A percentile compares a stretch with the other conserved stretches of the same genome.
Evolutionary conservation across 2,888 invertebrate genomes (phyloP).

Genomic region (Empis livida): DNA sequence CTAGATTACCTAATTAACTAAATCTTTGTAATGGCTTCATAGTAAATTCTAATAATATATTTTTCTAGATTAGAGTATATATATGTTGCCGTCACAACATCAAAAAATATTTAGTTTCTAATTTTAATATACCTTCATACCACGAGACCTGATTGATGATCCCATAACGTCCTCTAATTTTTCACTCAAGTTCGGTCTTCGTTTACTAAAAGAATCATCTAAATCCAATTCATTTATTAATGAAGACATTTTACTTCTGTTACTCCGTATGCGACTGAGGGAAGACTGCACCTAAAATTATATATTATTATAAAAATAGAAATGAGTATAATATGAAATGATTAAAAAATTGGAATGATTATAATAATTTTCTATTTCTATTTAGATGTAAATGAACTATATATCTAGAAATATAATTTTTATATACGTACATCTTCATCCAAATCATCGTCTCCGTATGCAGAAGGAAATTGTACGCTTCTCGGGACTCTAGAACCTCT

Average conservation of each 20-base stretch:
- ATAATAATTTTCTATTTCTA: no score
- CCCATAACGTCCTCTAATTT: conserved; percentile 40
- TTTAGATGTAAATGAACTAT: no score
- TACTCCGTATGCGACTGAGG: conserved; percentile 46
- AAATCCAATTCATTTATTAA: conserved; percentile 38
- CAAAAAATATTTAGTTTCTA: neutral
- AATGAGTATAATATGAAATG: no score
- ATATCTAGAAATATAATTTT: no score
- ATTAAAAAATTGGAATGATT: no score
- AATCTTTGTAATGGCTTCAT: no score
- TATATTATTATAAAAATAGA: no score
- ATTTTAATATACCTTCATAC: conserved; percentile 23
- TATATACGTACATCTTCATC: conserved; percentile 40
- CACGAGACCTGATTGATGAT: conserved; percentile 38
- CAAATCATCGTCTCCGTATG: conserved; percentile 27
- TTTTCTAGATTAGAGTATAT: no score
- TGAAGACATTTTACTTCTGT: conserved; percentile 35
- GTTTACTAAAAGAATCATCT: conserved; percentile 44
- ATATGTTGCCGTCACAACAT: no score
- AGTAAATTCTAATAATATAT: no score
- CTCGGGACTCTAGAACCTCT: conserved; percentile 43
- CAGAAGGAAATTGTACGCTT: conserved; percentile 29
- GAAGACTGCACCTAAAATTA: conserved; percentile 48
- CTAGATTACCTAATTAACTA: no score
- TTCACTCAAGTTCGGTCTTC: conserved; percentile 33